phyloP scores from a whole-genome alignment of 2,797 vertebrate species.

The Phoxinus dragarum region DNA sequence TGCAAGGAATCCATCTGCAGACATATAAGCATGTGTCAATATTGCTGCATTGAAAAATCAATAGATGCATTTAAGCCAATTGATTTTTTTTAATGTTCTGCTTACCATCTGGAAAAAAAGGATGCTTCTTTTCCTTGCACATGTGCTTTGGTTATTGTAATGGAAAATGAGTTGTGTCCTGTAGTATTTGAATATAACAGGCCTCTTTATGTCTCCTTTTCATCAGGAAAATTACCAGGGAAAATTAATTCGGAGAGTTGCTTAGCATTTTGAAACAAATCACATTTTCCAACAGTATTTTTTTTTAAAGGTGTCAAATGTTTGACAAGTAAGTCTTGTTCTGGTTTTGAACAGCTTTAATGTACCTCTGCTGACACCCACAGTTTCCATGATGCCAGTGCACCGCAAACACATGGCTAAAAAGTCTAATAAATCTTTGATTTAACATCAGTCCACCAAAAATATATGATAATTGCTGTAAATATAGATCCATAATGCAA shows the following conservation, averaged over 20 bases:
- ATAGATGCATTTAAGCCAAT: constrained; percentile 39
- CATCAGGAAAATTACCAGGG: neutral
- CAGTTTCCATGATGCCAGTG: constrained; percentile 10
- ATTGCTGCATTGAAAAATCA: constrained; percentile 37
- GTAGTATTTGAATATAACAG: neutral
- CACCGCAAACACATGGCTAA: neutral
- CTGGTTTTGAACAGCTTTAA: neutral
- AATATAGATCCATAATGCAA: neutral
- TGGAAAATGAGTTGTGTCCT: neutral
- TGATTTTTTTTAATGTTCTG: constrained; percentile 13
- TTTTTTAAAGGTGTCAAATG: neutral
- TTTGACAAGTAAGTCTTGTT: neutral
- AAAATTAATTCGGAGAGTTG: neutral
- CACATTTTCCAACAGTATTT: neutral
- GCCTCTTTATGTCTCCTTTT: neutral
- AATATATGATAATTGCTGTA: neutral
- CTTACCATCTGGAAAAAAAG: neutral
- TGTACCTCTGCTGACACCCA: constrained; percentile 31
- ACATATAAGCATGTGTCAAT: constrained; percentile 35
- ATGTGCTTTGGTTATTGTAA: neutral
- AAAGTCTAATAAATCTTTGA: neutral
- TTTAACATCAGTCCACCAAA: neutral
- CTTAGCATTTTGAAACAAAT: constrained; percentile 1
- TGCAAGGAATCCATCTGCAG: neutral
- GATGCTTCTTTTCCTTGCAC: neutral